A percentile compares a stretch with the other conserved stretches of the same genome.
phyloP scores from a whole-genome alignment of 2,797 vertebrate genomes.

The Perodicticus potto region DNA sequence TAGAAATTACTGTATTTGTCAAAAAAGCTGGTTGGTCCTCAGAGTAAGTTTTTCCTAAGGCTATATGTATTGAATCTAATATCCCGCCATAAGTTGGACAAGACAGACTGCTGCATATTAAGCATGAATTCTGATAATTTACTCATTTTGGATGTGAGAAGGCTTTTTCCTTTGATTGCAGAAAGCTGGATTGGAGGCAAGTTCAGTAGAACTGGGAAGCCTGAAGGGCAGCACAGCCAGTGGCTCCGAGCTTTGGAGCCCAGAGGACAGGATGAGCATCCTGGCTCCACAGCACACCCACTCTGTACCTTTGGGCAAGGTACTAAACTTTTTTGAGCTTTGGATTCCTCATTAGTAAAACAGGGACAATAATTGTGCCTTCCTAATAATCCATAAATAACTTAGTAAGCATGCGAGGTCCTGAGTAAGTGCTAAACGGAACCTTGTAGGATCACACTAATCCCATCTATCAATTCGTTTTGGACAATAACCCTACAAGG shows the following conservation, averaged over 20 bases:
- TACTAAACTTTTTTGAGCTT: conserved; percentile 30
- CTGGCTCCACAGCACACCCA: too few relatives aligned
- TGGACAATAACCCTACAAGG: neutral
- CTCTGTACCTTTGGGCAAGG: neutral
- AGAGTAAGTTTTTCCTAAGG: neutral
- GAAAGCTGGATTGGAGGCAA: neutral
- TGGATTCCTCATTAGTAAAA: neutral
- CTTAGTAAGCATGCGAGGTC: neutral
- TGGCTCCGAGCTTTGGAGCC: neutral
- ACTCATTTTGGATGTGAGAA: neutral
- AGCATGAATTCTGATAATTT: neutral
- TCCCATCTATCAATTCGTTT: neutral
- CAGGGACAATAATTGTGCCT: neutral
- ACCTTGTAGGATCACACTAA: neutral
- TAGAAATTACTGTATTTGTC: neutral
- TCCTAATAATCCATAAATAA: neutral
- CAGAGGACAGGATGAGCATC: neutral
- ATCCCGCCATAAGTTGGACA: neutral
- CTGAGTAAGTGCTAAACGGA: neutral
- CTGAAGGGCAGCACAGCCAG: neutral
- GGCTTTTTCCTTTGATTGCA: neutral
- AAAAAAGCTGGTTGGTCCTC: neutral
- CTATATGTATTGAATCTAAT: neutral
- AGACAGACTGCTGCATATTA: neutral
- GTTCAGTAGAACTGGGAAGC: neutral